phyloP scores from a whole-genome alignment of 2,113 vertebrate genomes.

The Etia nguti region DNA sequence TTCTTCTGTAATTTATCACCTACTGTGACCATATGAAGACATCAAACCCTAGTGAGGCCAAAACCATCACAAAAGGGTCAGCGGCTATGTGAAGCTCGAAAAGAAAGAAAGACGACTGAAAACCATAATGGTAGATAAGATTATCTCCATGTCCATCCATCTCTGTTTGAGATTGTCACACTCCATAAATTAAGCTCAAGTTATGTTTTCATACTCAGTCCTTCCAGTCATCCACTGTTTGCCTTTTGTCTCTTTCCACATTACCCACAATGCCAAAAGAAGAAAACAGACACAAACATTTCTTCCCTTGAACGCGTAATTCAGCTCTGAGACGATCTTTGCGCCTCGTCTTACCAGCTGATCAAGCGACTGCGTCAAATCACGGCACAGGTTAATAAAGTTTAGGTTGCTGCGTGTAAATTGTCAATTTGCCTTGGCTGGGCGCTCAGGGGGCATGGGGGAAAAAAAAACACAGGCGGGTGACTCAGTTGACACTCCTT shows the following conservation, averaged over 20 bases:
- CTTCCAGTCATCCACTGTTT: background rate
- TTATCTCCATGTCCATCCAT: slow-evolving; percentile 24
- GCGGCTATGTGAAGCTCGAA: slow-evolving; percentile 7
- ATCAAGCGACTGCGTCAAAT: slow-evolving; percentile 41
- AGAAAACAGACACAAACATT: background rate
- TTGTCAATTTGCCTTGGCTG: slow-evolving; percentile 47
- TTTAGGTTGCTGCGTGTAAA: slow-evolving; percentile 43
- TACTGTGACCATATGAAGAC: slow-evolving; percentile 53
- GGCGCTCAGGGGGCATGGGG: slow-evolving; percentile 1
- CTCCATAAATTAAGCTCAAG: slow-evolving; percentile 27
- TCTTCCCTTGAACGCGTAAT: background rate
- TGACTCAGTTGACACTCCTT: slow-evolving; percentile 58
- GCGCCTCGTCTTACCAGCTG: slow-evolving; percentile 10
- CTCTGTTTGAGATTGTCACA: slow-evolving; percentile 38
- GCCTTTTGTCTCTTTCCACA: background rate
- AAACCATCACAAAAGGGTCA: slow-evolving; percentile 5
- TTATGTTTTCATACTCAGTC: slow-evolving; percentile 19
- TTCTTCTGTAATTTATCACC: slow-evolving; percentile 28
- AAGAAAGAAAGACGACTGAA: background rate
- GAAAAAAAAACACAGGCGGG: background rate
- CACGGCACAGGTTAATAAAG: slow-evolving; percentile 55
- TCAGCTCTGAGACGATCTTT: background rate
- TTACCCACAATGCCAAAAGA: background rate
- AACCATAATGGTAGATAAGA: slow-evolving; percentile 25
- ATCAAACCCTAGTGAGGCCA: slow-evolving; percentile 28